phyloP scores from a whole-genome alignment of 2,888 invertebrate species.

The Sepiola atlantica region DNA sequence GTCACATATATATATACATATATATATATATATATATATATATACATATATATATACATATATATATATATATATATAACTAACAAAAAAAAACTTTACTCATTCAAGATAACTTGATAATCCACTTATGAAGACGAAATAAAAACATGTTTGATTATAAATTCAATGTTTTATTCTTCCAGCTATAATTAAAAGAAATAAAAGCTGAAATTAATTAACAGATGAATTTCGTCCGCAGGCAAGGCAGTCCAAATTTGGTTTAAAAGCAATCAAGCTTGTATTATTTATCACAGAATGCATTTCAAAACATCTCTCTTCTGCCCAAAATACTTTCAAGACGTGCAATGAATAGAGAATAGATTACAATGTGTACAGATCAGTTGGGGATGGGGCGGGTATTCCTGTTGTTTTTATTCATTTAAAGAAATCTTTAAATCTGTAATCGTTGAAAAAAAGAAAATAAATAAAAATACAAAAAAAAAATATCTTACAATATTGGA shows the following conservation, averaged over 20 bases:
- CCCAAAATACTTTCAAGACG: background rate
- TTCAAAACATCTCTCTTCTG: background rate
- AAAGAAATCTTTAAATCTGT: background rate
- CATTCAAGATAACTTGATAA: background rate
- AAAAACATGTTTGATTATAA: background rate
- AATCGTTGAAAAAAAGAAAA: background rate
- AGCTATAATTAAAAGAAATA: background rate
- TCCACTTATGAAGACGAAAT: background rate
- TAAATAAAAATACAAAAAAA: background rate
- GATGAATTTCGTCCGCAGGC: background rate
- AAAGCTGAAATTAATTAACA: background rate
- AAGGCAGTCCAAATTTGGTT: background rate
- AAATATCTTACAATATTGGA: background rate
- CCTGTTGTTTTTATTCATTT: background rate
- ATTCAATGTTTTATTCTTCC: background rate
- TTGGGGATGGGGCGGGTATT: background rate
- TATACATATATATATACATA: no score
- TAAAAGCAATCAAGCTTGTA: background rate
- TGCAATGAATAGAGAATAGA: background rate
- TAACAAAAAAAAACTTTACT: background rate
- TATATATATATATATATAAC: no score
- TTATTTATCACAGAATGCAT: background rate
- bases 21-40: no score
- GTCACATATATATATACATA: no score
- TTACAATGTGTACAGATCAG: background rate